Evolutionary conservation across 2,797 vertebrate species (phyloP).

Genomic region (Tapera naevia): DNA sequence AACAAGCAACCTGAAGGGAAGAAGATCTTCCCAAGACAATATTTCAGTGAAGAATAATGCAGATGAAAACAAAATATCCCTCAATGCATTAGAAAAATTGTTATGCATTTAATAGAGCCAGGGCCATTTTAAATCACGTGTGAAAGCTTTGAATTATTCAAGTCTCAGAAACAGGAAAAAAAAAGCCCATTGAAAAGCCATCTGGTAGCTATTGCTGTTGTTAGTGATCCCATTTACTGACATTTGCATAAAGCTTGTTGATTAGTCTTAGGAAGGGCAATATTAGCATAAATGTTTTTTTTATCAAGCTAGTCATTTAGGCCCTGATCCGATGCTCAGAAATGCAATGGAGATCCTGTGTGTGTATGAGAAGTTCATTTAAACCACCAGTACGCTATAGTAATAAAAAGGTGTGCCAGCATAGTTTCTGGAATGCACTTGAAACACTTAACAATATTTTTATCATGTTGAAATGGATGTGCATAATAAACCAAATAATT

Average conservation of each 20-base stretch:
- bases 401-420: background rate
- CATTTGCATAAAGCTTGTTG: slow-evolving; percentile 61
- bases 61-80: background rate
- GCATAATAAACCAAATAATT: background rate
- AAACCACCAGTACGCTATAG: background rate
- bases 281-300: slow-evolving; percentile 59
- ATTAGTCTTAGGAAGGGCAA: slow-evolving; percentile 61
- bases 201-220: slow-evolving; percentile 61
- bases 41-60: background rate
- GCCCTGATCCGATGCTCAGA: background rate
- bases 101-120: background rate
- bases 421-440: background rate
- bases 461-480: background rate
- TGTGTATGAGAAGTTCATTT: background rate
- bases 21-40: background rate
- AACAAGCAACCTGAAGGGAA: slow-evolving; percentile 31
- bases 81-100: background rate
- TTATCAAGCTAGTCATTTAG: slow-evolving; percentile 34
- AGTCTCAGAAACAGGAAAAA: background rate
- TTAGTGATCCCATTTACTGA: slow-evolving; percentile 54
- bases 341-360: background rate
- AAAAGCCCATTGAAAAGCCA: slow-evolving; percentile 53
- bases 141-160: slow-evolving; percentile 46
- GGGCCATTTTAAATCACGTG: slow-evolving; percentile 39
- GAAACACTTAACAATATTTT: background rate